Base-by-base conservation (phyloP, 1,140 invertebrate species). In the Lucilia cuprina region DNA sequence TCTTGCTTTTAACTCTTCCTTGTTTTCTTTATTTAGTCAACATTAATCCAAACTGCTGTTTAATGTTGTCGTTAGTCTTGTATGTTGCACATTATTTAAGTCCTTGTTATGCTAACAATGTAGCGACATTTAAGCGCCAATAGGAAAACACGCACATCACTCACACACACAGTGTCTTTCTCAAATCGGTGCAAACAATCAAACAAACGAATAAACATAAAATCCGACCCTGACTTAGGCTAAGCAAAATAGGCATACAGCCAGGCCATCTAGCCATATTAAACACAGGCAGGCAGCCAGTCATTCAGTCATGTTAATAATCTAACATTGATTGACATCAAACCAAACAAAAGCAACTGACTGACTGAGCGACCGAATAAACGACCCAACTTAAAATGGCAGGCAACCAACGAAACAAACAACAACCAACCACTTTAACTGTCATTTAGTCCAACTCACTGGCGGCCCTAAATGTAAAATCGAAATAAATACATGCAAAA, bases 321-420 rank as follows among this genome's bases (percentile, higher is more conserved):
- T 13, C 74, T 14, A 75, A 75, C 74, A 75, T 75, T 75, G 74
- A 75, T 75, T 75, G 74, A 25, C 74, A 75, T 13, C 50, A 55
- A 5, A n/a, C 50, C 50, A 55, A 55, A 55, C 50, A 55, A 12
- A 41, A 41, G 10, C 25, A 34, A 30, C 70, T 5, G 49, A 30
- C 70, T 5, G 49, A 12, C 49, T 14, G 9, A 49, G 49, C 49
- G 13, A 49, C 49, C 25, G 25, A 30, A 30, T 30, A 3, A 30
- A 30, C 25, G 25, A 30, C 25, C 25, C 25, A 30, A 30, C 25
- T 30, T 2, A 30, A 41, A 41, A n/a, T n/a, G n/a, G n/a, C n/a
- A n/a, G 41, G 41, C 41, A 41, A 41, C 41, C 41, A 8, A 30
- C 8, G 25, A 30, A 30, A 30, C 25, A 30, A 30, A 30, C 25